Evolutionary conservation across 1,140 invertebrate species (phyloP).

Genomic region (Ceratina japonica): DNA sequence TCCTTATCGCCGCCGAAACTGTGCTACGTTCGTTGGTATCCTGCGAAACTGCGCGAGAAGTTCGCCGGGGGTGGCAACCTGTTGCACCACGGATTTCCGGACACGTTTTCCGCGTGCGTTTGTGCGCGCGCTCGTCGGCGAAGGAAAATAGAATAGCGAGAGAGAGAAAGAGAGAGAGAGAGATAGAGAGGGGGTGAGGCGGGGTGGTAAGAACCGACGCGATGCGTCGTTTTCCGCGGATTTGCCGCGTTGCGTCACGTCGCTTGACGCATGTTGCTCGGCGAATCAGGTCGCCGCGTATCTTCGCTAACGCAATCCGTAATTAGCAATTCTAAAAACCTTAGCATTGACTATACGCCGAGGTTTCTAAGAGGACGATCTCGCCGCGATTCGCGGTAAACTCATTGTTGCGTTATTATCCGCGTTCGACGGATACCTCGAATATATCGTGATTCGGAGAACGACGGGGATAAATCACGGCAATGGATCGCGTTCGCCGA

Average conservation of each 20-base stretch:
- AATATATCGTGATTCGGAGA: too few species aligned
- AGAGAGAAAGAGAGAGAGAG: neutral
- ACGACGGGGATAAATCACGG: too few species aligned
- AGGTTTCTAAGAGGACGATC: too few species aligned
- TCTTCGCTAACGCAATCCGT: neutral
- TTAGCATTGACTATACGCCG: too few species aligned
- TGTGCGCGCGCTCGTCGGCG: constrained; percentile 6
- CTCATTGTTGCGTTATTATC: too few species aligned
- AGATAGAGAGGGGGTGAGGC: too few species aligned
- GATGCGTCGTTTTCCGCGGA: neutral
- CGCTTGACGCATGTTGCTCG: constrained; percentile 4
- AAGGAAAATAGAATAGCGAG: neutral
- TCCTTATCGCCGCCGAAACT: constrained; percentile 39
- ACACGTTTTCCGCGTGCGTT: constrained; percentile 58
- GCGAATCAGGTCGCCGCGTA: neutral
- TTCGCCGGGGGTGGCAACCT: constrained; percentile 66
- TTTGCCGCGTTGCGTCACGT: neutral
- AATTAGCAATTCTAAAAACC: too few species aligned
- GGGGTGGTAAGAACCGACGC: neutral
- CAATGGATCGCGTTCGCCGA: neutral
- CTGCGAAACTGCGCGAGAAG: constrained; percentile 64
- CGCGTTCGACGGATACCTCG: neutral
- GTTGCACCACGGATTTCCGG: constrained; percentile 76
- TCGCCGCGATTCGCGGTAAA: too few species aligned
- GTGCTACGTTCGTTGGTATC: neutral